Evolutionary conservation across 2,797 vertebrate species (phyloP).

Genomic region (Allobates femoralis): DNA sequence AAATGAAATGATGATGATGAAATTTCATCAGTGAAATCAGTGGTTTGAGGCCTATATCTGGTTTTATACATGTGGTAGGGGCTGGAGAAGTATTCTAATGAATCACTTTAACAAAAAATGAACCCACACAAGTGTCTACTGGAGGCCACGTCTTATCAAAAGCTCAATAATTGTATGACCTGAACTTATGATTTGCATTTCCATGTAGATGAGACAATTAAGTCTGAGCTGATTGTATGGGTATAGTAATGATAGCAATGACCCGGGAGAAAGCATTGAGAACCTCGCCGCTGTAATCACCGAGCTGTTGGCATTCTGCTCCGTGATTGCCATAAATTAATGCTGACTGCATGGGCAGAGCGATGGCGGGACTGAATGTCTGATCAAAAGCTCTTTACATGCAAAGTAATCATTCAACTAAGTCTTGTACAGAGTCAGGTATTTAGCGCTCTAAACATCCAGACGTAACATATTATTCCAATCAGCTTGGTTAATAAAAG

Average conservation of each 20-base stretch:
- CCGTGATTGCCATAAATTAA: slow-evolving; percentile 32
- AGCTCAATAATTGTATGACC: not conserved
- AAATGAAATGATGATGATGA: no score
- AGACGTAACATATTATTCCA: not conserved
- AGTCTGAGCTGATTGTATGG: slow-evolving; percentile 17
- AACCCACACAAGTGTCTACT: not conserved
- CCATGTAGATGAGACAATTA: slow-evolving; percentile 49
- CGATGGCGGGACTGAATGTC: slow-evolving; percentile 1
- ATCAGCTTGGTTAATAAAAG: not conserved
- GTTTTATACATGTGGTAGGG: no score
- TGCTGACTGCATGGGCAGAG: slow-evolving; percentile 38
- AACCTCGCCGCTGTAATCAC: slow-evolving; percentile 13
- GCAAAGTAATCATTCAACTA: slow-evolving; percentile 7
- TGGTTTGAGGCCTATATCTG: no score
- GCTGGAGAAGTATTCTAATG: no score
- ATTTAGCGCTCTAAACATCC: not conserved
- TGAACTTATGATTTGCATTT: slow-evolving; percentile 25
- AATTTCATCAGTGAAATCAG: no score
- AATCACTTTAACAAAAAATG: not conserved
- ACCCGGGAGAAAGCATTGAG: slow-evolving; percentile 5
- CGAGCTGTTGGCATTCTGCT: slow-evolving; percentile 15
- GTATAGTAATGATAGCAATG: slow-evolving; percentile 10
- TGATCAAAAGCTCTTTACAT: slow-evolving; percentile 3
- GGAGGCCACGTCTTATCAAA: not conserved
- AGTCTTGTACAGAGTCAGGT: not conserved